Conservation (phyloP, 2,797 vertebrate species). For the Heterohyrax brucei region DNA sequence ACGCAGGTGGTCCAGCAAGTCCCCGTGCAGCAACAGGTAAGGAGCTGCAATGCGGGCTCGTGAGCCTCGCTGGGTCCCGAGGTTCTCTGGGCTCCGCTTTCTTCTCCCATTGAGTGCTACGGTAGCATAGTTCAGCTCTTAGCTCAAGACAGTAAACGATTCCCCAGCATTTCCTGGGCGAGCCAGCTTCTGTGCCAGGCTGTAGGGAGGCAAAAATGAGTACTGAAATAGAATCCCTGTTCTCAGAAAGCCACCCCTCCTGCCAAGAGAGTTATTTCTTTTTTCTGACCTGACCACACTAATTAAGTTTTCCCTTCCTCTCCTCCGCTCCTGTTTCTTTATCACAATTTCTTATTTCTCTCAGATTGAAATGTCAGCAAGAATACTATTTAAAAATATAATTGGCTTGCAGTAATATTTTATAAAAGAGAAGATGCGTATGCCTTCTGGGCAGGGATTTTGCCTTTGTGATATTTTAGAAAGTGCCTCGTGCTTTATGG, state of each 20-base stretch:
- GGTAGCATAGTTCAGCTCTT: neutral
- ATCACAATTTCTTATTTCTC: slow-evolving; percentile 13
- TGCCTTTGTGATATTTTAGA: slow-evolving; percentile 66
- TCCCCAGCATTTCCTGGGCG: neutral
- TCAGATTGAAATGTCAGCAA: slow-evolving; percentile 26
- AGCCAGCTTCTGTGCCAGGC: neutral
- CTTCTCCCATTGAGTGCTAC: neutral
- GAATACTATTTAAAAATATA: slow-evolving; percentile 33
- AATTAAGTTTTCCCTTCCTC: neutral
- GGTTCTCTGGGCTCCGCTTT: neutral
- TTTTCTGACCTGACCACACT: slow-evolving; percentile 24
- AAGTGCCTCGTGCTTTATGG: slow-evolving; percentile 30
- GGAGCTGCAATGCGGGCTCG: slow-evolving; percentile 60
- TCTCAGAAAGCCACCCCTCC: neutral
- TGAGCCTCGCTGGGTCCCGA: neutral
- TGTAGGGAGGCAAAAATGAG: neutral
- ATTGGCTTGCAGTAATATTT: slow-evolving; percentile 2
- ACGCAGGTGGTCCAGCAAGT: slow-evolving; percentile 93
- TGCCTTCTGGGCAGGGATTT: slow-evolving; percentile 54
- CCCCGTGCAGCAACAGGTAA: slow-evolving; percentile 93
- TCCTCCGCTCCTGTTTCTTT: neutral
- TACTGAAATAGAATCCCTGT: neutral
- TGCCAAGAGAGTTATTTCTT: neutral
- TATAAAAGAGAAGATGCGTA: neutral
- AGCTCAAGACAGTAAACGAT: neutral